phyloP scores from a whole-genome alignment of 2,113 vertebrate species.

The Crotalus viridis region DNA sequence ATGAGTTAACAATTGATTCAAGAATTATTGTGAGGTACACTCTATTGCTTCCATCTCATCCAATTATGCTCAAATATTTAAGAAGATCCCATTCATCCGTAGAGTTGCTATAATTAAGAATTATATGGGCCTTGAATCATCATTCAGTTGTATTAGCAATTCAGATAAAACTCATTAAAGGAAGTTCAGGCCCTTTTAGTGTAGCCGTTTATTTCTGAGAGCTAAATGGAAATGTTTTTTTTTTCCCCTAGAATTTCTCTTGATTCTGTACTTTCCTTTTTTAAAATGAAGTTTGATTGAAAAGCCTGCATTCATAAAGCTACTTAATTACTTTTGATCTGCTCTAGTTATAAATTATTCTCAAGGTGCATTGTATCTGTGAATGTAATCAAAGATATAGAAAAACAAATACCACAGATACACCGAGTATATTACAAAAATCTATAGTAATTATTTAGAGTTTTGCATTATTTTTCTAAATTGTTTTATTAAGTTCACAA shows the following conservation, averaged over 20 bases:
- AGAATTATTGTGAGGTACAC: neutral
- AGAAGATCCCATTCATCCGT: neutral
- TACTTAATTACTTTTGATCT: constrained; percentile 56
- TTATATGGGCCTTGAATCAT: constrained; percentile 30
- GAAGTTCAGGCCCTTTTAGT: constrained; percentile 51
- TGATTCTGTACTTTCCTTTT: constrained; percentile 55
- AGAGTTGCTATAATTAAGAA: constrained; percentile 21
- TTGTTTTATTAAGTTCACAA: neutral
- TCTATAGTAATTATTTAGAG: constrained; percentile 43
- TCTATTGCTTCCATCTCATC: neutral
- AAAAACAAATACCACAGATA: constrained; percentile 51
- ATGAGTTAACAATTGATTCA: constrained; percentile 10
- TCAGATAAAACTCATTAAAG: constrained; percentile 39
- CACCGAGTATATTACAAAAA: constrained; percentile 41
- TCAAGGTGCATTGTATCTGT: constrained; percentile 60
- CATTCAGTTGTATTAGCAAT: neutral
- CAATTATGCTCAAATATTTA: neutral
- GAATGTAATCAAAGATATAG: constrained; percentile 53
- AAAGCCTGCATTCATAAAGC: constrained; percentile 41
- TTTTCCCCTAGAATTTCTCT: neutral
- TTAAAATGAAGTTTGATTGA: constrained; percentile 44
- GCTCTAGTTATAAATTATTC: constrained; percentile 59
- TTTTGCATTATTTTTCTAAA: constrained; percentile 28
- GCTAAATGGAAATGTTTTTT: constrained; percentile 42
- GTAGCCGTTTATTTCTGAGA: constrained; percentile 22